phyloP scores from a whole-genome alignment of 2,888 invertebrate genomes.

The Alviniconcha strummeri region DNA sequence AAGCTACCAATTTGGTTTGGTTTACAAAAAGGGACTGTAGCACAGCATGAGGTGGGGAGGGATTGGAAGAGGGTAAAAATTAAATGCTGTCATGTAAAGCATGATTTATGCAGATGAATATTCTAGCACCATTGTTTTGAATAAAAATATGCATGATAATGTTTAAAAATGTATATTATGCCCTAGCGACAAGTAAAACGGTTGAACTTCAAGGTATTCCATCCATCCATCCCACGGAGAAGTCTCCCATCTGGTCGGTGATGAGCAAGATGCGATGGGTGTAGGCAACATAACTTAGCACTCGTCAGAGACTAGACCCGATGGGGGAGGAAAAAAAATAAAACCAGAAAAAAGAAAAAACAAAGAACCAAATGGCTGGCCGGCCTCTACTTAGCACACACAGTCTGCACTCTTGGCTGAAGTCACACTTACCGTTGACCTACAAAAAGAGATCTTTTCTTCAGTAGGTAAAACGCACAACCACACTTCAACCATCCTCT shows the following conservation, averaged over 20 bases:
- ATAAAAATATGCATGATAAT: conserved; percentile 10
- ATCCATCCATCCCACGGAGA: conserved; percentile 30
- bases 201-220: background rate
- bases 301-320: background rate
- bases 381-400: conserved; percentile 65
- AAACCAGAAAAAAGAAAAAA: conserved; percentile 7
- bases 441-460: background rate
- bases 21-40: no score
- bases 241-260: background rate
- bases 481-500: background rate
- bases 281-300: background rate
- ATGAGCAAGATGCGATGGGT: background rate
- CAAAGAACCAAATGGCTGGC: conserved; percentile 39
- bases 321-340: background rate
- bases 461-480: background rate
- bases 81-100: conserved; percentile 12
- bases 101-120: conserved; percentile 17
- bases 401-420: conserved; percentile 65
- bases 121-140: conserved; percentile 32
- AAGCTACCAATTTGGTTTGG: no score
- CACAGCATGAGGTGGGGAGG: background rate
- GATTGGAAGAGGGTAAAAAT: background rate
- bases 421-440: conserved; percentile 21
- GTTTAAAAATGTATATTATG: conserved; percentile 18
- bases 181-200: background rate